Evolutionary conservation across 64 coral and sea anemone species (phyloP), one percentile per base, ranked within the genome.

Genomic region (Montipora cactus): DNA sequence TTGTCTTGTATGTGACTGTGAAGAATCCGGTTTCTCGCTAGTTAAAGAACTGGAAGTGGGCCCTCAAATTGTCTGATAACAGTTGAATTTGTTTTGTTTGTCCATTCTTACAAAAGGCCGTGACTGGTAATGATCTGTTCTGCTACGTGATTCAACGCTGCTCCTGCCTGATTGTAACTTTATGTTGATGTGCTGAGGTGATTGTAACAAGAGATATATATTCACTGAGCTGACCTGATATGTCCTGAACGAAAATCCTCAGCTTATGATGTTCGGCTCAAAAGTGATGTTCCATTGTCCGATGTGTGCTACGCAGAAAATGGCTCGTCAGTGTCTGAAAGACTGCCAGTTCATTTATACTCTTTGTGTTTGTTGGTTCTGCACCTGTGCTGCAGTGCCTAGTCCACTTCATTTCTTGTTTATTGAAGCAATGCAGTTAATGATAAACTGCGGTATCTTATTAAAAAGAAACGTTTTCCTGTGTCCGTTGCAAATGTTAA

Each of bases 21-120:
- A 10, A 55, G 52, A 55, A 10, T 5, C 52, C 5, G 52, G 52
- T 64, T 4, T 22, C 18, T 20, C 18, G 5, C 8, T 21, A 71
- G 20, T n/a, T 71, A 23, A 15, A 1, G 19, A 71, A 6, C 20
- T 71, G 18, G 68, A 21, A 14, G 5, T 74, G 44, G 44, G 12
- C 49, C 4, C 16, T 78, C 13, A 45, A 12, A 75, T 28, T 49
- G 13, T 86, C 45, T 82, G 55, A 2, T 82, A 86, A 86, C 45
- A 7, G 20, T 23, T 67, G 14, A 47, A 84, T 71, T 70, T 86
- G 45, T 86, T 86, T 7, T 86, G 82, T 86, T 86, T 86, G 82
- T 86, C 52, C 82, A 86, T 86, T 86, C 66, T 86, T 46, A 82
- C 66, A 86, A 86, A 86, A 86, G 82, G 82, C 82, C 82, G 80